Percentiles rank a stretch among this genome's conserved stretches.
phyloP scores from a whole-genome alignment of 1,140 invertebrate genomes.

The Armadillidium nasatum region DNA sequence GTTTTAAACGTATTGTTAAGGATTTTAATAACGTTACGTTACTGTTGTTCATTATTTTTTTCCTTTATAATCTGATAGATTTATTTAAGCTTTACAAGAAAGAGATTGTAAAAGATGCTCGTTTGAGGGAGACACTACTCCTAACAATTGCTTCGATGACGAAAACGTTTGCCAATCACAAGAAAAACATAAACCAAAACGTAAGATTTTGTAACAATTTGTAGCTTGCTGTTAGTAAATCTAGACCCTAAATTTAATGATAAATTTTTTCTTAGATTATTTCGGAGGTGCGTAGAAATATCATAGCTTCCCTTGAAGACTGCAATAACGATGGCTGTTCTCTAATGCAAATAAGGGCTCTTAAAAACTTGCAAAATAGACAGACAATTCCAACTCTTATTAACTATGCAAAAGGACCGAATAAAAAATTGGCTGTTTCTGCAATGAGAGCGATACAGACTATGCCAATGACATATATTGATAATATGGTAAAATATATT shows the following conservation, averaged over 20 bases:
- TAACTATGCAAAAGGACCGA: conserved; percentile 53
- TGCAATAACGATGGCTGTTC: conserved; percentile 57
- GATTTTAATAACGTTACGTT: not conserved
- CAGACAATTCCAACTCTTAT: conserved; percentile 59
- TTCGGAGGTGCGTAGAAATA: conserved; percentile 53
- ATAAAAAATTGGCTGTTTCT: conserved; percentile 55
- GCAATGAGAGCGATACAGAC: conserved; percentile 62
- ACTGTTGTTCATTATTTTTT: conserved; percentile 27
- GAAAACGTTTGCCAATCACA: conserved; percentile 34
- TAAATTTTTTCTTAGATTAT: conserved; percentile 47
- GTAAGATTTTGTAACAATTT: not conserved
- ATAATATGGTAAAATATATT: conserved; percentile 47
- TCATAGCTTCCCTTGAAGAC: conserved; percentile 54
- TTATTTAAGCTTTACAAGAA: conserved; percentile 48
- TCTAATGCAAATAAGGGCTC: conserved; percentile 59
- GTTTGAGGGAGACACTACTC: conserved; percentile 61
- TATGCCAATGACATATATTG: conserved; percentile 53
- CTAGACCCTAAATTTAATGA: not conserved
- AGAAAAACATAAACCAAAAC: not conserved
- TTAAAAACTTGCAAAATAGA: conserved; percentile 62
- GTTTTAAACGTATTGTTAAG: too few relatives aligned
- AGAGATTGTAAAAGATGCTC: conserved; percentile 50
- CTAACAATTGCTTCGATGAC: conserved; percentile 62
- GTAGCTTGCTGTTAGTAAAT: not conserved
- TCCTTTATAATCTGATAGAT: conserved; percentile 41